Base-by-base conservation (phyloP, 2,888 invertebrate genomes). In the Eutolmus rufibarbis region DNA sequence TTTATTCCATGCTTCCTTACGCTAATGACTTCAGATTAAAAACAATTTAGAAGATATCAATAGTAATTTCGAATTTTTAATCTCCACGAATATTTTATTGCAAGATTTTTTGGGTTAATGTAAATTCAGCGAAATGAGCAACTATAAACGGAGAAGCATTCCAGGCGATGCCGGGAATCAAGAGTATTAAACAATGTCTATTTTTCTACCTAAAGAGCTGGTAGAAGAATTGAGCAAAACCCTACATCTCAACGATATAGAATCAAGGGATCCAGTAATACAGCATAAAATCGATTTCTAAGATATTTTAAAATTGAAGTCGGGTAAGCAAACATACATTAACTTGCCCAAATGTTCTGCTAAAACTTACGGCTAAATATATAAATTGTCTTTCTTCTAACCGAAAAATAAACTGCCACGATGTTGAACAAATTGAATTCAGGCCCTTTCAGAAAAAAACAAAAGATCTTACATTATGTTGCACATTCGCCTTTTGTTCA, bases 331-430 rank as follows among this genome's bases (percentile, higher is more conserved):
- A 28, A 66, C 28, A 66, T 66, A 66, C 14, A 7, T 23, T 8
- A 7, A 23, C 12, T 23, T 23, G 16, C 37, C 77, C 37, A 66
- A 14, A 37, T 66, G 16, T 84, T 23, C 66, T 23, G 16, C 66
- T 84, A 84, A 84, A 84, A 84, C 57, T 84, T 84, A 84, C 14
- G 14, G 23, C 57, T 84, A 84, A 37, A 34, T 84, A 84, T 40
- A 19, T 84, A 84, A 84, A 66, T 28, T 34, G 37, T n/a, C 56
- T 56, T 46, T 81, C 43, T 56, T 28, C 3, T 66, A 66, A 19
- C 4, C 34, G 56, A 56, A 81, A 34, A 12, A 51, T 46, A 43
- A 23, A 46, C 77, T 79, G 78, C 78, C 78, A 79, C 28, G 28
- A 56, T 31, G 1, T 23, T 23, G 31, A 84, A 40, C 19, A 66